Evolutionary conservation across 2,113 vertebrate species (phyloP), one percentile per base, ranked within the genome.

Genomic region (Pao palembangensis): DNA sequence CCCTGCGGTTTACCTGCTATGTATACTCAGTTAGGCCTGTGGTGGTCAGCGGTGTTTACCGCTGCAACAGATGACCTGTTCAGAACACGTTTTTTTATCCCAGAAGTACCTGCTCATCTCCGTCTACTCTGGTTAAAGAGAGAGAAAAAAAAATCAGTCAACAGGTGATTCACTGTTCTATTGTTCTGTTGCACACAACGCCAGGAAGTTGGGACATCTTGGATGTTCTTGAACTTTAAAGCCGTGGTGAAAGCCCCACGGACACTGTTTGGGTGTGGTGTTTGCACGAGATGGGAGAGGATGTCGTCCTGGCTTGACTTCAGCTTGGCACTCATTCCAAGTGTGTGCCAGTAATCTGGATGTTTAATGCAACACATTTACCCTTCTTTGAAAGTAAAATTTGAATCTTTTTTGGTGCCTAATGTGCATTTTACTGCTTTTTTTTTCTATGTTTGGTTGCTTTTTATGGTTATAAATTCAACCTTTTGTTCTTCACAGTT

Each of bases 401-500:
- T 28, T 28, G 3, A 6, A 8, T 58, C 44, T 44, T 8, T 58
- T 61, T 8, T 16, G 21, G 5, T 23, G 51, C 21, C 11, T 51
- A 10, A 42, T 38, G 1, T 53, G 1, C 55, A 13, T 62, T 20
- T 20, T 56, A 5, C 51, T 58, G 28, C 2, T 28, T 1, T 34
- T 13, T 31, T n/a, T 1, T 7, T 20, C 3, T 0, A 7, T 50
- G n/a, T 8, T n/a, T 13, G 15, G 47, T 19, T 23, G 20, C 51
- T 5, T 48, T 3, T 20, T 8, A 3, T 34, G 14, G 57, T 12
- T 41, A 12, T 42, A 0, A 46, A 56, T 55, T 65, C 20, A 25
- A 55, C 6, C 0, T 38, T 38, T 4, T n/a, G 1, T 68, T 51
- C 11, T 75, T 78, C 56, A 51, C 80, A 99, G 97, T 91, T 99